Evolutionary conservation across 2,888 invertebrate species (phyloP).

Genomic region (Augiades crinisus): DNA sequence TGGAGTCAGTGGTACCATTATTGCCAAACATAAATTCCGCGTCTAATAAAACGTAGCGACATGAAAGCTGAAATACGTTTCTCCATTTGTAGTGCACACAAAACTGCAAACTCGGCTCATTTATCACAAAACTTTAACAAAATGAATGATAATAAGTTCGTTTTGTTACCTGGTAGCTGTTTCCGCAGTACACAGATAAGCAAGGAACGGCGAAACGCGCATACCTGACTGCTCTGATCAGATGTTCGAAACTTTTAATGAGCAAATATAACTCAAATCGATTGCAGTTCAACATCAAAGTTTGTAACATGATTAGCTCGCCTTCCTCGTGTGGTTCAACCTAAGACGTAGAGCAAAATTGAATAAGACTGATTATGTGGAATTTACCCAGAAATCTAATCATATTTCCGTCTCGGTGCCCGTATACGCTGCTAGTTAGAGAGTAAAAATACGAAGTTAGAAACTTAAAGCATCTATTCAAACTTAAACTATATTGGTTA

Average conservation of each 20-base stretch:
- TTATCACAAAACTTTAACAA: slow-evolving; percentile 62
- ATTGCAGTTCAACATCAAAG: slow-evolving; percentile 36
- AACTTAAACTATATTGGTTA: too few relatives aligned
- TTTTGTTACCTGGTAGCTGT: slow-evolving; percentile 38
- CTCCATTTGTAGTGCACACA: slow-evolving; percentile 50
- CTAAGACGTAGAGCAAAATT: too few relatives aligned
- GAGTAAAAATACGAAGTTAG: too few relatives aligned
- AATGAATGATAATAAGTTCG: slow-evolving; percentile 66
- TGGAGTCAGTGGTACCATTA: slow-evolving; percentile 23
- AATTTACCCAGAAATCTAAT: too few relatives aligned
- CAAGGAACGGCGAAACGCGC: slow-evolving; percentile 20
- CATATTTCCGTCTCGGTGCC: too few relatives aligned
- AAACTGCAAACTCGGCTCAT: slow-evolving; percentile 58
- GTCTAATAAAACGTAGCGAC: slow-evolving; percentile 27
- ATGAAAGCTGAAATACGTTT: slow-evolving; percentile 44
- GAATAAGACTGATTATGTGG: too few relatives aligned
- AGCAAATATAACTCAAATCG: slow-evolving; percentile 43
- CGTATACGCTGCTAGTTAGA: too few relatives aligned
- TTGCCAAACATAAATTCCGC: slow-evolving; percentile 26
- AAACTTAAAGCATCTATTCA: too few relatives aligned
- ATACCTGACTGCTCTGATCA: slow-evolving; percentile 32
- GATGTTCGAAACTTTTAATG: slow-evolving; percentile 50
- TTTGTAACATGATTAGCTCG: too few relatives aligned
- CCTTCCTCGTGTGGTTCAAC: too few relatives aligned
- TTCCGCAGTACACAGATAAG: slow-evolving; percentile 23